phyloP scores from a whole-genome alignment of 1,140 invertebrate genomes.

The Bathynomus jamesi region DNA sequence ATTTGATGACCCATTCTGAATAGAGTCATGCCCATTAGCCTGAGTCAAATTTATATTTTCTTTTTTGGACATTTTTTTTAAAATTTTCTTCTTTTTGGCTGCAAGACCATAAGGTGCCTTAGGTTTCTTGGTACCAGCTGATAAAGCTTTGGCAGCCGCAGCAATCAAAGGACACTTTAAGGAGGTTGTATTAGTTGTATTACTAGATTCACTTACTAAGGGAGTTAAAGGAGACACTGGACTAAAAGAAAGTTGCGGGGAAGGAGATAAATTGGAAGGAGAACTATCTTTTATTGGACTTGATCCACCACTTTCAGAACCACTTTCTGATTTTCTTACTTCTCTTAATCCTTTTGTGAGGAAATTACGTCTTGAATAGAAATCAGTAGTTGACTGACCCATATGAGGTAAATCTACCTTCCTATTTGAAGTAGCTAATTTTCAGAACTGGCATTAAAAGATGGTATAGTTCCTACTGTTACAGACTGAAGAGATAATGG shows the following conservation, averaged over 20 bases:
- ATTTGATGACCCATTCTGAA: neutral
- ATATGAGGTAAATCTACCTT: neutral
- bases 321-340: slow-evolving; percentile 30
- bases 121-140: slow-evolving; percentile 11
- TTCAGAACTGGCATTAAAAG: neutral
- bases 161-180: slow-evolving; percentile 15
- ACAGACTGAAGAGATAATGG: neutral
- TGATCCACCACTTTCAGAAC: slow-evolving; percentile 7
- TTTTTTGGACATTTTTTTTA: neutral
- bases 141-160: slow-evolving; percentile 4
- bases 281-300: neutral
- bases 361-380: slow-evolving; percentile 1
- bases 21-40: neutral
- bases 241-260: neutral
- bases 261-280: neutral
- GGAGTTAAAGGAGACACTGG: neutral
- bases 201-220: neutral
- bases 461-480: neutral
- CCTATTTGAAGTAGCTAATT: neutral
- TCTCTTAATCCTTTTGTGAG: slow-evolving; percentile 31
- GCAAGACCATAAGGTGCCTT: neutral
- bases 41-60: neutral
- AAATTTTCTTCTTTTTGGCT: slow-evolving; percentile 9
- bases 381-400: neutral
- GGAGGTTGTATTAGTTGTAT: neutral